A percentile compares a stretch with the other conserved stretches of the same genome.
Evolutionary conservation across 2,113 vertebrate species (phyloP).

Genomic region (Psephotus haematonotus): DNA sequence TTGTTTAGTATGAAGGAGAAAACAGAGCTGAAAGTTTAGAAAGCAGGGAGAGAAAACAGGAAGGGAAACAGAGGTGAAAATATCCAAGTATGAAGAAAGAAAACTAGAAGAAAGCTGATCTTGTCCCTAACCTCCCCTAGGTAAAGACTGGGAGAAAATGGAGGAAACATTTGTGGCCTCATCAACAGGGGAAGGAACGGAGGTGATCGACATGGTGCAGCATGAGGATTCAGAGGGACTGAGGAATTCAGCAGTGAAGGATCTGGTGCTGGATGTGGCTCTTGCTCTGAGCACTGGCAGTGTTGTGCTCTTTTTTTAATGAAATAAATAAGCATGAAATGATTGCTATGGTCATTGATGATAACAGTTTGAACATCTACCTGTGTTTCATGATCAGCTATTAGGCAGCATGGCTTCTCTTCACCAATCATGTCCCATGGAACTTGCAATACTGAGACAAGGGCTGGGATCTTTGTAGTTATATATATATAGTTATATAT

Average conservation of each 20-base stretch:
- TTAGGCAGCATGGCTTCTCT: neutral
- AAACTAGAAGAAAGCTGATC: neutral
- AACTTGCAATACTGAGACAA: neutral
- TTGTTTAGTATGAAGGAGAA: neutral
- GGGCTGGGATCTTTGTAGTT: neutral
- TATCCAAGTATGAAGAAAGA: neutral
- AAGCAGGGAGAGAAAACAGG: neutral
- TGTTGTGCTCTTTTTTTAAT: conserved; percentile 46
- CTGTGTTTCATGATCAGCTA: conserved; percentile 31
- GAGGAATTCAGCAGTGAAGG: neutral
- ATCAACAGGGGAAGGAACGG: conserved; percentile 67
- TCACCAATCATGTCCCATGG: neutral
- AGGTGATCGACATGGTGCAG: conserved; percentile 67
- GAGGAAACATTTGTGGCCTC: conserved; percentile 73
- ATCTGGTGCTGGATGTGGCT: neutral
- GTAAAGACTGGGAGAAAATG: conserved; percentile 60
- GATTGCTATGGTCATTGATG: neutral
- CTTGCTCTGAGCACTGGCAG: conserved; percentile 44
- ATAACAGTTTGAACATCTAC: conserved; percentile 12
- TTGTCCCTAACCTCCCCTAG: neutral
- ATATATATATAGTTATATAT: too few relatives aligned
- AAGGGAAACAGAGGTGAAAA: neutral
- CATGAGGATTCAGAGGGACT: neutral
- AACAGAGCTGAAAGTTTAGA: neutral
- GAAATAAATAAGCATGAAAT: neutral